Conservation (phyloP, 2,113 vertebrate species). For the Pelvicachromis taeniatus region DNA sequence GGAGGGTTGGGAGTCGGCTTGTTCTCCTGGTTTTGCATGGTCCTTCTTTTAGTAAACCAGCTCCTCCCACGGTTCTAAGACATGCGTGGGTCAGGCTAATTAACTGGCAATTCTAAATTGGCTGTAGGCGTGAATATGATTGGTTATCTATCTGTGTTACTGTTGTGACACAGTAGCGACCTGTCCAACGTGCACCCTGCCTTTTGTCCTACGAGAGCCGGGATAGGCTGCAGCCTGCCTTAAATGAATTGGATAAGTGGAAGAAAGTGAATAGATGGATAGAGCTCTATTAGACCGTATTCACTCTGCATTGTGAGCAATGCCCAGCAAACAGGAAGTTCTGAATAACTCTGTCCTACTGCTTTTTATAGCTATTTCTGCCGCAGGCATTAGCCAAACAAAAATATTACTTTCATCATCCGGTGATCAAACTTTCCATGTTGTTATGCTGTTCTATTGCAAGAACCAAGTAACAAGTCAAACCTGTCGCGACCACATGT, state of each 20-base stretch:
- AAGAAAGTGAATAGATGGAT: not conserved
- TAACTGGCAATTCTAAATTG: not conserved
- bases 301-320: not conserved
- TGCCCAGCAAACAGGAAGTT: not conserved
- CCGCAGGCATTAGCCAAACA: not conserved
- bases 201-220: not conserved
- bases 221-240: not conserved
- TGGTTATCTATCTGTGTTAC: not conserved
- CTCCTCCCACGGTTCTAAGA: too few relatives aligned
- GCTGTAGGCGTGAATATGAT: not conserved
- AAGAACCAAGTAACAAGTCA: not conserved
- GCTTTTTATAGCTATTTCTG: not conserved
- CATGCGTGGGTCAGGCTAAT: too few relatives aligned
- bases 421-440: not conserved
- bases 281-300: not conserved
- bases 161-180: not conserved
- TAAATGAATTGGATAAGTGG: not conserved
- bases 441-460: not conserved
- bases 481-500: not conserved
- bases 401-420: not conserved
- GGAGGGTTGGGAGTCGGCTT: not conserved
- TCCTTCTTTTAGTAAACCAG: not conserved
- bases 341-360: not conserved
- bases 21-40: not conserved
- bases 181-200: not conserved